Evolutionary conservation across 2,888 invertebrate genomes (phyloP), one percentile per base, ranked within the genome.

Genomic region (Germaria angustata): DNA sequence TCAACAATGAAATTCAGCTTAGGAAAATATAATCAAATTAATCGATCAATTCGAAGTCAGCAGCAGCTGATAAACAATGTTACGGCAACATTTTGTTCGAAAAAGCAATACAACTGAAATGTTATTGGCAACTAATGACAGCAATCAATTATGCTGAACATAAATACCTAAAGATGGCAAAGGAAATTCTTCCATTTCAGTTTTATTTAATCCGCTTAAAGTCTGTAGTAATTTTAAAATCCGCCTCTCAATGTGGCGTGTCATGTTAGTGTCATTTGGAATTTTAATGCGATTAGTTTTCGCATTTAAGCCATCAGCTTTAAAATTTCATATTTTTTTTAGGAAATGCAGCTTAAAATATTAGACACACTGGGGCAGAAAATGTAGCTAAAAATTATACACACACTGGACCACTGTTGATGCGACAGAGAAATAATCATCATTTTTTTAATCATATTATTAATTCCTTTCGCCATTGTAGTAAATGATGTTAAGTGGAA

Each of bases 11-110:
- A 15, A 71, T n/a, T 71, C 46, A 59, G 22, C 13, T 59, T 34
- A 24, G 36, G 57, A 8, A 59, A 71, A 59, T 34, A 34, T 34
- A 24, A 24, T 71, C 46, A 36, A 71, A 59, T 46, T 59, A 59
- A 36, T 1, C 2, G 11, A 36, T 1, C 13, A n/a, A 8, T 7
- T 22, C 13, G n/a, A 20, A 41, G 22, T 17, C 36, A 66, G 36
- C 7, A n/a, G 36, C 0, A 20, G n/a, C 1, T 46, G 17, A 28
- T 28, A 6, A 28, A 28, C 28, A 34, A n/a, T 17, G 17, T 0
- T 55, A n/a, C n/a, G n/a, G n/a, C n/a, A n/a, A 41, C 4, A 24
- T 8, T 41, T 41, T 17, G 0, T 9, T 15, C 1, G 17, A 34
- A 17, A 55, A 32, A 55, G 4, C 1, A 11, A 13, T 32, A 1